These are phyloP conservation scores for Holothuria glaberrima DNA, from an alignment of 35 echinoderm and acorn worm species.

Conservation along the genomic window DNA sequence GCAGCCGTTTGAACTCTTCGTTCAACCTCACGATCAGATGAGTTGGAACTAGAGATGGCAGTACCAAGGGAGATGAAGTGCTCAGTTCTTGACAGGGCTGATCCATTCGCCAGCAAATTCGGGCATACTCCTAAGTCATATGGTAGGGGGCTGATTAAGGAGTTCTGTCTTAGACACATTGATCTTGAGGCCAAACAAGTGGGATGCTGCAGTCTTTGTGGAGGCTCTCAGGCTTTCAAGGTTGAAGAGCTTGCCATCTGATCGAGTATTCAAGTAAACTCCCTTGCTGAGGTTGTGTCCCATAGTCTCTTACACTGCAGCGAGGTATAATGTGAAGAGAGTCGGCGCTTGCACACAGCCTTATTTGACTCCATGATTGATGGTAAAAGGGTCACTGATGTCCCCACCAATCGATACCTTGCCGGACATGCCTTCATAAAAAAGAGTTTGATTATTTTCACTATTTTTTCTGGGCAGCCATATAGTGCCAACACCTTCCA, in stretches of 20 bases:
- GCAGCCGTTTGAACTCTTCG: background rate
- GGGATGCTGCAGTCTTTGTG: background rate
- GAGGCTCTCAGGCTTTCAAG: background rate
- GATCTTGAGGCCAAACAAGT: conserved; percentile 8
- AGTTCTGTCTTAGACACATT: conserved; percentile 28
- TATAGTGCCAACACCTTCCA: conserved; percentile 57
- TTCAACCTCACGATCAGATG: background rate
- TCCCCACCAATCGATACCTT: conserved; percentile 11
- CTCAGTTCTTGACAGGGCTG: background rate
- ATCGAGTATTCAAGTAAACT: conserved; percentile 23
- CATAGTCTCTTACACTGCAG: conserved; percentile 35
- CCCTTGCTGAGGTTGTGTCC: background rate
- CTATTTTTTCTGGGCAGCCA: conserved; percentile 54
- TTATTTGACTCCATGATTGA: conserved; percentile 50
- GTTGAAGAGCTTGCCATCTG: conserved; percentile 57
- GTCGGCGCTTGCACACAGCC: conserved; percentile 54
- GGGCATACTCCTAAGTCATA: background rate
- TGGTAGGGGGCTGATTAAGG: background rate
- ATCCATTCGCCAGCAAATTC: background rate
- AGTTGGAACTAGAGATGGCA: background rate
- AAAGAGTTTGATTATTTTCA: conserved; percentile 47
- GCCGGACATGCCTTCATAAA: conserved; percentile 59
- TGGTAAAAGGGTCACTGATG: conserved; percentile 21
- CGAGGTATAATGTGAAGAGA: conserved; percentile 46
- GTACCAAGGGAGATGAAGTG: conserved; percentile 14